Evolutionary conservation across 92 coral and sea anemone genomes (phyloP), one percentile per base, ranked within the genome.

Genomic region (Pocillopora meandrina): DNA sequence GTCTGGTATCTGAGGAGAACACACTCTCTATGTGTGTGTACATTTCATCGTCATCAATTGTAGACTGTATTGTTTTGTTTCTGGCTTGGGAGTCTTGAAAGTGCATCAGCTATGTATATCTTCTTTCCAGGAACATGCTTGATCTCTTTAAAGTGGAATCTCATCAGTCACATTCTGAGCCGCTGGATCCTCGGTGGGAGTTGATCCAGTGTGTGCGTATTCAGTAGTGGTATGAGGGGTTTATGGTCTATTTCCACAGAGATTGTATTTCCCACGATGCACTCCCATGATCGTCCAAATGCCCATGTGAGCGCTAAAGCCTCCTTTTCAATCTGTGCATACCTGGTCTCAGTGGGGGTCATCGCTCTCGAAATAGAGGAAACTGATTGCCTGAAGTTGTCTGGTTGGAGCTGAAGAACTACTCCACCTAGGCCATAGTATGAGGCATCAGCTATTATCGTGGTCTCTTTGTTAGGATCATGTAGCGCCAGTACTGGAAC

Each of bases 181-280:
- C 88, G 18, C 31, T 77, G 93, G 5, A 87, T 72, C 42, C 91
- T 82, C 2, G 90, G 90, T 59, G 91, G 62, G 56, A 79, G 75
- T 72, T 76, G 72, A 49, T 85, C 88, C 49, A 85, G 55, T 33
- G 86, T 71, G 60, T 82, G 86, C 5, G 52, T 55, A 12, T 85
- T 87, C 0, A 86, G 69, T 13, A 86, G 66, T 16, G 72, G 88
- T 12, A 85, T 76, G 47, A 85, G 12, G 26, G 84, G 89, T 77
- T 85, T 85, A 67, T 85, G 89, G 67, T 77, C 84, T 9, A 84
- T 77, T 85, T 90, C 88, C 5, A 85, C 31, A 26, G 31, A 26
- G 83, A 42, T n/a, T 85, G 0, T 26, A 26, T 26, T 85, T 14
- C 72, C 84, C 62, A 77, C 72, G 12, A 77, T 77, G 78, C 71